Percentiles rank a stretch among this genome's conserved stretches.
Conservation (phyloP, 2,113 vertebrate genomes). For the Argyrosomus japonicus region DNA sequence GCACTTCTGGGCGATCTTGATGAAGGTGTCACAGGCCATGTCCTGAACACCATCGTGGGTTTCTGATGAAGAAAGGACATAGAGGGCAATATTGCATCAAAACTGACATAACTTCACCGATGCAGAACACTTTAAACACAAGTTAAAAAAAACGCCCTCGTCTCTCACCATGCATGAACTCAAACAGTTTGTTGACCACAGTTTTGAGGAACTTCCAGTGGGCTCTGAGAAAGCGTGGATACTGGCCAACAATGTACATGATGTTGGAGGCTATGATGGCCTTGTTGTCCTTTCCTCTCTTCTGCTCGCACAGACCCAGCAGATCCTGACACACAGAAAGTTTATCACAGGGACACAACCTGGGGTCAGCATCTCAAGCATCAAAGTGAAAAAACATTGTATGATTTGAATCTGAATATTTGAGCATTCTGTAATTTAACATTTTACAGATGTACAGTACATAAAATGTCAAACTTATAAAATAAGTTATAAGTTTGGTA, state of each 20-base stretch:
- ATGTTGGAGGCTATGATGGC: slow-evolving; percentile 99
- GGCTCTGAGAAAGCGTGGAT: slow-evolving; percentile 96
- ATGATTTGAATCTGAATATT: background rate
- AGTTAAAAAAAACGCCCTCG: background rate
- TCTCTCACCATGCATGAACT: slow-evolving; percentile 98
- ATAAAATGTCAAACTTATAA: background rate
- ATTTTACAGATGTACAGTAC: background rate
- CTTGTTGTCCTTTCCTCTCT: slow-evolving; percentile 99
- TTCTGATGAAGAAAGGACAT: slow-evolving; percentile 80
- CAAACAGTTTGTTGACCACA: slow-evolving; percentile 98
- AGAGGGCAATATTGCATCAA: background rate
- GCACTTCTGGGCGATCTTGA: slow-evolving; percentile 99
- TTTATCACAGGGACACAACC: background rate
- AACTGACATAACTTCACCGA: background rate
- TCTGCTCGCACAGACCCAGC: slow-evolving; percentile 98
- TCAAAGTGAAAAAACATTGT: background rate
- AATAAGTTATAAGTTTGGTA: too few relatives aligned
- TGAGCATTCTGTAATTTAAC: background rate
- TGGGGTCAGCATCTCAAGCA: background rate
- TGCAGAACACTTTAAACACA: background rate
- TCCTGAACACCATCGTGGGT: slow-evolving; percentile 99
- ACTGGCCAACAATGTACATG: slow-evolving; percentile 99
- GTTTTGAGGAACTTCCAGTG: slow-evolving; percentile 99
- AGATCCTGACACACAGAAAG: slow-evolving; percentile 88
- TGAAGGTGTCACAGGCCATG: slow-evolving; percentile 99